Conservation (phyloP, 2,797 vertebrate species). For the Leptoclinus maculatus region DNA sequence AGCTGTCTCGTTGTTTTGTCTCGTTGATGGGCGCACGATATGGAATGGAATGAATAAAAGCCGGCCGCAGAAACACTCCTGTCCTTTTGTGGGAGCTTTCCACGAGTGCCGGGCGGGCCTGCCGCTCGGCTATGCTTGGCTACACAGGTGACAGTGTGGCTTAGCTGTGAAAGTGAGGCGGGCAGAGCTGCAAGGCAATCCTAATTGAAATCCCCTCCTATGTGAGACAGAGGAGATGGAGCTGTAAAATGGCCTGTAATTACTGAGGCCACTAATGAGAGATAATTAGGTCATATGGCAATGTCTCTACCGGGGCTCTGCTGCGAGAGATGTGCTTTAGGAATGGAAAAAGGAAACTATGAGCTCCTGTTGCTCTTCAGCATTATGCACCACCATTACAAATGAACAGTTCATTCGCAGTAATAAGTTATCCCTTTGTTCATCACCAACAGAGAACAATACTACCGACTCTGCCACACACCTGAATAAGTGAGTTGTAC, state of each 20-base stretch:
- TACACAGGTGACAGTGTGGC: conserved; percentile 69
- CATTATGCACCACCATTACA: conserved; percentile 46
- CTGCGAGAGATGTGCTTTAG: conserved; percentile 52
- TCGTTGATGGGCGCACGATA: conserved; percentile 51
- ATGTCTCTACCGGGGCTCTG: conserved; percentile 59
- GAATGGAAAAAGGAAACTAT: conserved; percentile 59
- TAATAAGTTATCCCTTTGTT: conserved; percentile 26
- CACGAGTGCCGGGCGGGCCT: conserved; percentile 6
- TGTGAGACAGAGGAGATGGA: conserved; percentile 69
- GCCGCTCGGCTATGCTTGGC: conserved; percentile 59
- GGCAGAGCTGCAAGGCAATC: conserved; percentile 51
- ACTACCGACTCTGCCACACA: not conserved
- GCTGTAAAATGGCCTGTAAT: conserved; percentile 73
- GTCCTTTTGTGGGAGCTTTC: conserved; percentile 29
- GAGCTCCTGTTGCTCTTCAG: conserved; percentile 58
- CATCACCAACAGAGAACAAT: conserved; percentile 2
- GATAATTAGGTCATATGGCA: conserved; percentile 80
- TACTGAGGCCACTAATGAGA: conserved; percentile 79
- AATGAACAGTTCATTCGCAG: conserved; percentile 47
- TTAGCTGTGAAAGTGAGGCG: conserved; percentile 53
- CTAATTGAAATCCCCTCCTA: conserved; percentile 78
- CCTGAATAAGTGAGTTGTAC: not conserved
- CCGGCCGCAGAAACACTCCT: conserved; percentile 8
- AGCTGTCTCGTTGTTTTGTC: conserved; percentile 62
- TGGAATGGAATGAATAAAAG: conserved; percentile 60